Conservation (phyloP, 2,888 invertebrate species). For the Nomada fabriciana region DNA sequence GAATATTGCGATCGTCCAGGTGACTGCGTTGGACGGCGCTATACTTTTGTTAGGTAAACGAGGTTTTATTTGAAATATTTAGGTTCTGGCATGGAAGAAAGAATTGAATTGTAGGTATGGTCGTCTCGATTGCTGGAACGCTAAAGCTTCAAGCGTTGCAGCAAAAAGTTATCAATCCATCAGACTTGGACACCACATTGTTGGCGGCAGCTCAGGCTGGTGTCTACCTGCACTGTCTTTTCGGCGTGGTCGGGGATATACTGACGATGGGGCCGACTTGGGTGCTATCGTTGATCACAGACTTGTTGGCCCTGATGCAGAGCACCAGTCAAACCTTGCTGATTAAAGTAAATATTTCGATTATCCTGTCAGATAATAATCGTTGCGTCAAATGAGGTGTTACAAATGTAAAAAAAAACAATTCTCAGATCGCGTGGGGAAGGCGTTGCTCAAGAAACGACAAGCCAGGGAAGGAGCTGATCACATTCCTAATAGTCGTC, state of each 20-base stretch:
- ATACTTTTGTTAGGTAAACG: constrained; percentile 76
- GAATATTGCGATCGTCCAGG: constrained; percentile 80
- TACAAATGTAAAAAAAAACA: neutral
- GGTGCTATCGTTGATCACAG: constrained; percentile 89
- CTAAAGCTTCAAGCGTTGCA: constrained; percentile 76
- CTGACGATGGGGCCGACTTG: constrained; percentile 85
- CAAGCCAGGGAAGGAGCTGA: constrained; percentile 94
- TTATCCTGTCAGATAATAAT: neutral
- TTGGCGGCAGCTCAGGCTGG: constrained; percentile 95
- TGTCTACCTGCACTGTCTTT: constrained; percentile 93
- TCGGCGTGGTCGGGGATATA: constrained; percentile 91
- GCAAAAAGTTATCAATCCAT: constrained; percentile 77
- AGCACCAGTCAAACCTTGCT: constrained; percentile 92
- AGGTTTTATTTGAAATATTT: neutral
- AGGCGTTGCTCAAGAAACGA: constrained; percentile 89
- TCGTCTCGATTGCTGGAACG: constrained; percentile 76
- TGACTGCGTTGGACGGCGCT: constrained; percentile 79
- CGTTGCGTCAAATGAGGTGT: neutral
- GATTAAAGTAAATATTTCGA: constrained; percentile 84
- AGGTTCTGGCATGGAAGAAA: neutral
- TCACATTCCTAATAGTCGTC: constrained; percentile 92
- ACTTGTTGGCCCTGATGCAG: constrained; percentile 91
- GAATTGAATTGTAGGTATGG: constrained; percentile 68
- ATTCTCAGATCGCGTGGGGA: constrained; percentile 87
- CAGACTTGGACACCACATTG: constrained; percentile 91